Evolutionary conservation across 2,888 invertebrate species (phyloP).

Genomic region (Onchidella celtica): DNA sequence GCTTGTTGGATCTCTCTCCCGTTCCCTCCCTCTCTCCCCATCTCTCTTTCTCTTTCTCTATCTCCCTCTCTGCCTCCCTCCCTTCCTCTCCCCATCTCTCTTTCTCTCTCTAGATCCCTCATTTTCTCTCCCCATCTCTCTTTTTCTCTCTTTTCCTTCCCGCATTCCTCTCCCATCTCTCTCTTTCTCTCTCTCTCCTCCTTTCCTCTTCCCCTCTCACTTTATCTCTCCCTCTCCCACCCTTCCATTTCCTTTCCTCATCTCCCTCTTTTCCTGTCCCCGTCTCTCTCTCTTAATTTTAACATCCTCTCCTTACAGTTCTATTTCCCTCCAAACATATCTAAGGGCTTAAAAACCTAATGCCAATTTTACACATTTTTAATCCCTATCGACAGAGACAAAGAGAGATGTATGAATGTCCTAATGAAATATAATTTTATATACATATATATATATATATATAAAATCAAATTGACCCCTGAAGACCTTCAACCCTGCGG

Average conservation of each 20-base stretch:
- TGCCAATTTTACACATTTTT: no score
- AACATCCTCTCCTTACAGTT: no score
- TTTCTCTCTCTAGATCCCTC: slow-evolving; percentile 13
- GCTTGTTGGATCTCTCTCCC: slow-evolving; percentile 18
- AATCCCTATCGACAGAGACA: no score
- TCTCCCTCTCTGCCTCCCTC: not conserved
- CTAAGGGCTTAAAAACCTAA: no score
- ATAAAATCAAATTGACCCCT: no score
- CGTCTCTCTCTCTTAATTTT: not conserved
- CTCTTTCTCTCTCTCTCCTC: slow-evolving; percentile 6
- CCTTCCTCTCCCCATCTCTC: not conserved
- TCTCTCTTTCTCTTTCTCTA: slow-evolving; percentile 27
- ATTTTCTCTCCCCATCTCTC: slow-evolving; percentile 9
- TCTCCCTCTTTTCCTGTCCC: not conserved
- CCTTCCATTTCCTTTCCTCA: not conserved
- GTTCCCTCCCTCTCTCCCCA: slow-evolving; percentile 32
- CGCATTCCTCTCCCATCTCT: not conserved
- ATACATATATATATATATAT: no score
- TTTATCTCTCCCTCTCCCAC: not conserved
- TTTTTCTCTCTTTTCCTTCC: not conserved
- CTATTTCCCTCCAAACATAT: not conserved
- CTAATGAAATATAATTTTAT: no score
- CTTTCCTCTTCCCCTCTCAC: slow-evolving; percentile 7
- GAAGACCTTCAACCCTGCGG: no score
- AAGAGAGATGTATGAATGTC: no score